These are phyloP conservation scores for Calycopis cecrops DNA, from an alignment of 1,140 invertebrate species.

Conservation along the genomic window DNA sequence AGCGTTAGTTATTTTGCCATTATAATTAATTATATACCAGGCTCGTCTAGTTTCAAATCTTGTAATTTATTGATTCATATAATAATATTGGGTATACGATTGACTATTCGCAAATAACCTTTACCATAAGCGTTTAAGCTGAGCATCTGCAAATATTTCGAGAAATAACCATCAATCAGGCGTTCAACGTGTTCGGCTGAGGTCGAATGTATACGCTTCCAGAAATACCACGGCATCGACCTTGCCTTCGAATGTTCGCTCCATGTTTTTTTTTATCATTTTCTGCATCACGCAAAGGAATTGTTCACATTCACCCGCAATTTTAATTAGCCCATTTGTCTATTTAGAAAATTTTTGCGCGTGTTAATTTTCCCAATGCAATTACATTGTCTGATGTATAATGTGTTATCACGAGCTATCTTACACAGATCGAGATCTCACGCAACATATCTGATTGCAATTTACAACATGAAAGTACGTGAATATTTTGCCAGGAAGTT, in stretches of 20 bases:
- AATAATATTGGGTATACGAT: not conserved
- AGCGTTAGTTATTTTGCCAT: too few relatives aligned
- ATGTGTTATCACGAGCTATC: conserved; percentile 29
- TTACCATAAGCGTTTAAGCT: conserved; percentile 35
- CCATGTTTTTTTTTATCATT: conserved; percentile 59
- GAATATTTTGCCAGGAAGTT: conserved; percentile 67
- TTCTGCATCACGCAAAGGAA: conserved; percentile 26
- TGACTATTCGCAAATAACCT: conserved; percentile 16
- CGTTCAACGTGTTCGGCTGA: conserved; percentile 49
- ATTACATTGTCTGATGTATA: conserved; percentile 26
- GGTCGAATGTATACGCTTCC: conserved; percentile 49
- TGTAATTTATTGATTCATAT: not conserved
- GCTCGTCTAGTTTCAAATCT: too few relatives aligned
- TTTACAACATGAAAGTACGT: conserved; percentile 42
- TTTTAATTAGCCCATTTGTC: not conserved
- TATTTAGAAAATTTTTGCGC: conserved; percentile 2
- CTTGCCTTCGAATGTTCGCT: conserved; percentile 61
- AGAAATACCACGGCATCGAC: conserved; percentile 67
- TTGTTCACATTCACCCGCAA: not conserved
- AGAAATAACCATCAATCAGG: conserved; percentile 57
- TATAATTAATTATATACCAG: too few relatives aligned
- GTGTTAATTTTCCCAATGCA: conserved; percentile 21
- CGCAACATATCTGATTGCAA: conserved; percentile 21
- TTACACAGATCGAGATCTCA: conserved; percentile 25
- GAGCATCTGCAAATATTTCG: conserved; percentile 49